Evolutionary conservation across 2,888 invertebrate genomes (phyloP).

Genomic region (Anaspis maculata): DNA sequence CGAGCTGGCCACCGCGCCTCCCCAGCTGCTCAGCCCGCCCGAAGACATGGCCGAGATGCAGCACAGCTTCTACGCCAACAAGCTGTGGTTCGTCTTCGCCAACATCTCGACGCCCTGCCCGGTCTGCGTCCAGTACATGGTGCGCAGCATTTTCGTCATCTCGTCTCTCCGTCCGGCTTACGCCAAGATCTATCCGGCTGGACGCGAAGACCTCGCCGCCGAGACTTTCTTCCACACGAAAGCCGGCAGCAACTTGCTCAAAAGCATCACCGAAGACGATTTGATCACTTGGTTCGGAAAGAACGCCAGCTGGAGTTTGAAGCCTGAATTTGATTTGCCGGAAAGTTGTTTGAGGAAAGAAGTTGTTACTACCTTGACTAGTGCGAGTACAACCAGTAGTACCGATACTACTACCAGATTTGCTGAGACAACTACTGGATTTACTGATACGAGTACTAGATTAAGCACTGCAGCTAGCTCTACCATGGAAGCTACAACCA

Average conservation of each 20-base stretch:
- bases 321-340: conserved; percentile 11
- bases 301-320: conserved; percentile 40
- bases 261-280: conserved; percentile 57
- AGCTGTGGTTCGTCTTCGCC: conserved; percentile 57
- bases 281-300: conserved; percentile 60
- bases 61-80: conserved; percentile 53
- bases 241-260: conserved; percentile 50
- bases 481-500: conserved; percentile 9
- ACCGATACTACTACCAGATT: conserved; percentile 5
- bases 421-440: conserved; percentile 7
- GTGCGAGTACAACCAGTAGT: conserved; percentile 1
- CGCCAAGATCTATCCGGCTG: conserved; percentile 54
- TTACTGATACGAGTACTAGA: too few relatives aligned
- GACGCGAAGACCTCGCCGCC: conserved; percentile 53
- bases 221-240: conserved; percentile 57
- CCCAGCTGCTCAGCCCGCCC: conserved; percentile 45
- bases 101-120: conserved; percentile 54
- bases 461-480: conserved; percentile 6
- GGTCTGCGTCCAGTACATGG: conserved; percentile 54
- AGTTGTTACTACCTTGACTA: conserved; percentile 1
- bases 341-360: conserved; percentile 12
- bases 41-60: conserved; percentile 53
- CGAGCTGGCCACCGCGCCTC: conserved; percentile 45
- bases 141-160: conserved; percentile 51
- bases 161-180: conserved; percentile 55